Evolutionary conservation across 2,113 vertebrate genomes (phyloP), one percentile per base, ranked within the genome.

Genomic region (Capreolus pygargus): DNA sequence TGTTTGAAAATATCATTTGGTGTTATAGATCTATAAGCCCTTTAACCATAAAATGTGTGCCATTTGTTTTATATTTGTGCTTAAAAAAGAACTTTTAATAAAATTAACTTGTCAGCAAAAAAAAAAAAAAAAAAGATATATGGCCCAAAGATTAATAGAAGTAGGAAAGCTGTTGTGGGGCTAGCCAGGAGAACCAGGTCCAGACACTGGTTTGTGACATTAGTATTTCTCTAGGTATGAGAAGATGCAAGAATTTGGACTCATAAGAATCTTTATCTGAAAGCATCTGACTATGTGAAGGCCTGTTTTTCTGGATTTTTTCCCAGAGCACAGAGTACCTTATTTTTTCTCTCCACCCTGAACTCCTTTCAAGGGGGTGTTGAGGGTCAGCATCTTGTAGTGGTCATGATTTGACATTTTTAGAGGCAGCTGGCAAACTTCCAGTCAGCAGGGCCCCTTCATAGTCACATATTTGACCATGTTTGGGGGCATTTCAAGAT

Each of bases 41-140:
- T 83, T 95, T 67, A 93, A 27, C 11, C 55, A 89, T 81, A 86
- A 83, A 91, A 47, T 79, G 5, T 78, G 43, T 86, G 27, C 3
- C 55, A 39, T 96, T 78, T 93, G 60, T 79, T 93, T 92, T 91
- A 27, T 47, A n/a, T 61, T 4, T 89, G 60, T 70, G 36, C 47
- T 85, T 93, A 64, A 82, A 33, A 89, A 96, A 86, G 6, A 61
- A 79, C 1, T 84, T 94, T 74, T 86, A 82, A 83, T 43, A 81
- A 94, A 57, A 84, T 52, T 91, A 54, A 95, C 39, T 95, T 95
- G 39, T 67, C 70, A 82, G 58, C 39, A 85, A n/a, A n/a, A n/a
- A n/a, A n/a, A n/a, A n/a, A n/a, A n/a, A n/a, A n/a, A n/a, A n/a
- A n/a, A n/a, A n/a, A n/a, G n/a, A n/a, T n/a, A n/a, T n/a, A 21